Evolutionary conservation across 2,113 vertebrate species (phyloP).

Genomic region (Plecturocebus donacophilus): DNA sequence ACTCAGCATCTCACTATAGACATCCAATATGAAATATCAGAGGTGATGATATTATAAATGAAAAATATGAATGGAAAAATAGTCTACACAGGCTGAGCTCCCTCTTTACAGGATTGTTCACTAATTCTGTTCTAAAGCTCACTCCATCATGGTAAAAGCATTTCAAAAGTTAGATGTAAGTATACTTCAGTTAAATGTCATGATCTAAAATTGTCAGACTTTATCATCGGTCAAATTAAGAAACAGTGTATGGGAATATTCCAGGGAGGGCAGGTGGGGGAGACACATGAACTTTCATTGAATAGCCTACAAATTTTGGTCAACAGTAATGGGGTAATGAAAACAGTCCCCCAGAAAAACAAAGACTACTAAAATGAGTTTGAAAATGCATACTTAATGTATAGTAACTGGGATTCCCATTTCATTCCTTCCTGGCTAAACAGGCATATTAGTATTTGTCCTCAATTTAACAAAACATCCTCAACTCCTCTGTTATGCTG

Average conservation of each 20-base stretch:
- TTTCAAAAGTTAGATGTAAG: conserved; percentile 30
- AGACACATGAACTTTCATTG: not conserved
- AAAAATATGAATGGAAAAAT: conserved; percentile 53
- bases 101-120: conserved; percentile 27
- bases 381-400: not conserved
- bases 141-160: not conserved
- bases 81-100: not conserved
- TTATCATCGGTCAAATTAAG: conserved; percentile 37
- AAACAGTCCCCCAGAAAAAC: not conserved
- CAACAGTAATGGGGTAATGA: not conserved
- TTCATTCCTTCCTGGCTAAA: not conserved
- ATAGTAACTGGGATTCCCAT: not conserved
- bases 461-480: not conserved
- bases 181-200: conserved; percentile 51
- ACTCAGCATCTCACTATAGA: conserved; percentile 26
- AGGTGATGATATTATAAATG: conserved; percentile 37
- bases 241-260: not conserved
- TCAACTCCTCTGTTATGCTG: not conserved
- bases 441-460: not conserved
- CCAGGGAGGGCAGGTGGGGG: too few relatives aligned
- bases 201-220: not conserved
- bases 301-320: not conserved
- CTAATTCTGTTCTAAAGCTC: conserved; percentile 39
- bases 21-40: not conserved
- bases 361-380: not conserved